These are phyloP conservation scores for Amiota mariae DNA, from an alignment of 2,888 invertebrate species.

Conservation along the genomic window DNA sequence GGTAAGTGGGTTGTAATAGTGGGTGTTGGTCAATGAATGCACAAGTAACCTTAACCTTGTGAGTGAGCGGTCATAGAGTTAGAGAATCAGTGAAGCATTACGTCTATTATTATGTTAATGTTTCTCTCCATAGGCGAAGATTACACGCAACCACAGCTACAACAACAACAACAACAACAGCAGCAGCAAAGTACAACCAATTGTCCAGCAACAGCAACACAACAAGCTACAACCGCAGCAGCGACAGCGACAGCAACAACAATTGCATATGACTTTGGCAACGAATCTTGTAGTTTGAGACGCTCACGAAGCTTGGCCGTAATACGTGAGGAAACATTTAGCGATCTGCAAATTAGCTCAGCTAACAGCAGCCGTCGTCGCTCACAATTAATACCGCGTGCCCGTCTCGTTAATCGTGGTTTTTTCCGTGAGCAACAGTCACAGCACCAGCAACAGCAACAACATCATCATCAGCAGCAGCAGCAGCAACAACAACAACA, in stretches of 20 bases:
- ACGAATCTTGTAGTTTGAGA: slow-evolving; percentile 76
- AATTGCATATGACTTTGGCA: slow-evolving; percentile 65
- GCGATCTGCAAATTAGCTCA: slow-evolving; percentile 79
- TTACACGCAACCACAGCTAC: slow-evolving; percentile 3
- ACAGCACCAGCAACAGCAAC: slow-evolving; percentile 73
- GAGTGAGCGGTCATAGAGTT: neutral
- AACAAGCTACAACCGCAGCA: slow-evolving; percentile 41
- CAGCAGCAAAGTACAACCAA: slow-evolving; percentile 20
- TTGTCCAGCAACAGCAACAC: slow-evolving; percentile 24
- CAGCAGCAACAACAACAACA: slow-evolving; percentile 71
- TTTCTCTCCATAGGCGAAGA: neutral
- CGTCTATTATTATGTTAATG: neutral
- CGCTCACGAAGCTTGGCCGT: slow-evolving; percentile 83
- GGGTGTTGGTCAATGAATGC: too few species aligned
- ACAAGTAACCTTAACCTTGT: neutral
- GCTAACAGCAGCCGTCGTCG: slow-evolving; percentile 80
- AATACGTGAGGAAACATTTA: slow-evolving; percentile 84
- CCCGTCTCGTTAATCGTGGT: slow-evolving; percentile 84
- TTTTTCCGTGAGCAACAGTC: slow-evolving; percentile 78
- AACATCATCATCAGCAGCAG: slow-evolving; percentile 30
- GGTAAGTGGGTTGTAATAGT: slow-evolving; percentile 44
- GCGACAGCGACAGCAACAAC: slow-evolving; percentile 42
- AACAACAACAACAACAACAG: slow-evolving; percentile 22
- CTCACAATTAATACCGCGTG: slow-evolving; percentile 86
- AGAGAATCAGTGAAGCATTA: slow-evolving; percentile 21